Percentiles rank a stretch among this genome's conserved stretches.
Evolutionary conservation across 1,140 invertebrate genomes (phyloP).

Genomic region (Tetragonula clypearis): DNA sequence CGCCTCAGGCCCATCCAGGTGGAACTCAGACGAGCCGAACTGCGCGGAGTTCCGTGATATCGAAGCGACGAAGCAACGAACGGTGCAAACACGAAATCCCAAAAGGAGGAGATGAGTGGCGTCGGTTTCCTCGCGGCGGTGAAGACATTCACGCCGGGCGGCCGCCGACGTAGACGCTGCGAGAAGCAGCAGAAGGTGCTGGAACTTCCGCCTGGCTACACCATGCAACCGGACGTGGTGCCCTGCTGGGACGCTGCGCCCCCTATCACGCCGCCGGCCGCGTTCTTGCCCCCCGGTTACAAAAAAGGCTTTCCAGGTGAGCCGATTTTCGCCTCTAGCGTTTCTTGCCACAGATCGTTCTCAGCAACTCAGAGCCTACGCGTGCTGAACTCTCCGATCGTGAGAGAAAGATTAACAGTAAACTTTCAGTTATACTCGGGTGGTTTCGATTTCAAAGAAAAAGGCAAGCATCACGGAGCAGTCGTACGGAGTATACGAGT

Average conservation of each 20-base stretch:
- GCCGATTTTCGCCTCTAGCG: slow-evolving; percentile 24
- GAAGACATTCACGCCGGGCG: slow-evolving; percentile 86
- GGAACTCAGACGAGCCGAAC: no score
- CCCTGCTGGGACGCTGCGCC: slow-evolving; percentile 83
- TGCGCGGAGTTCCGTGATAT: neutral
- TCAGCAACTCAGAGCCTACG: no score
- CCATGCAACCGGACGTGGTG: slow-evolving; percentile 82
- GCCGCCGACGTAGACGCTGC: slow-evolving; percentile 83
- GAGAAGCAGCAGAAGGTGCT: slow-evolving; percentile 84
- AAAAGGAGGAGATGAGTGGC: slow-evolving; percentile 82
- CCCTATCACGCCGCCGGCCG: slow-evolving; percentile 86
- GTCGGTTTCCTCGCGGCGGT: slow-evolving; percentile 84
- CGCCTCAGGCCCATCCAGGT: no score
- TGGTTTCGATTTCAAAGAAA: no score
- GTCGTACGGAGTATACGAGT: no score
- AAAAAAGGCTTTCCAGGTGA: slow-evolving; percentile 81
- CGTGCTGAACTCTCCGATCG: no score
- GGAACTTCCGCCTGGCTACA: slow-evolving; percentile 82
- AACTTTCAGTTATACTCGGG: no score
- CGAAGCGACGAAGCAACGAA: neutral
- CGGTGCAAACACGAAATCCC: slow-evolving; percentile 45
- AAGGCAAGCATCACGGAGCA: no score
- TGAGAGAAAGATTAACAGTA: no score
- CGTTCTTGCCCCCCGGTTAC: slow-evolving; percentile 84
- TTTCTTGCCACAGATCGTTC: neutral